These are phyloP conservation scores for Cinclus mexicanus DNA, from an alignment of 2,113 vertebrate genomes.

Conservation along the genomic window DNA sequence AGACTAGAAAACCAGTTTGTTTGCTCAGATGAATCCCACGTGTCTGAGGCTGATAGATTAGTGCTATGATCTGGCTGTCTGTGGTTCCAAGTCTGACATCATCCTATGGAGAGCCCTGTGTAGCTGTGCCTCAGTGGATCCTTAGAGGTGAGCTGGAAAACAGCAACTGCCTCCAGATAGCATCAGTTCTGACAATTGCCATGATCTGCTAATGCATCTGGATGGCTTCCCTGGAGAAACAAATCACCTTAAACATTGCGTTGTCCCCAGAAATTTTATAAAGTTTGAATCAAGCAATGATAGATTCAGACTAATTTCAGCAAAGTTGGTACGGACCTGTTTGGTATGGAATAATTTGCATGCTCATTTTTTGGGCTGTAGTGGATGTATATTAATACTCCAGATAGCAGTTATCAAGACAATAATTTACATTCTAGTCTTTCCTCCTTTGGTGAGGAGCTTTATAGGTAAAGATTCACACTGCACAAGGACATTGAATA, in stretches of 20 bases:
- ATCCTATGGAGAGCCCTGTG: not conserved
- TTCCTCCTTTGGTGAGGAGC: not conserved
- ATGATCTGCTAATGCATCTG: not conserved
- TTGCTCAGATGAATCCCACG: constrained; percentile 45
- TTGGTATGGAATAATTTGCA: not conserved
- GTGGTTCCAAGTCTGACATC: constrained; percentile 13
- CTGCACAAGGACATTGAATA: constrained; percentile 1
- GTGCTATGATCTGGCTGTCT: not conserved
- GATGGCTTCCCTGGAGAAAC: not conserved
- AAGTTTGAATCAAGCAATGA: not conserved
- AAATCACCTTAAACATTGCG: not conserved
- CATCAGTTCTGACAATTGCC: not conserved
- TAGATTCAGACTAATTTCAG: not conserved
- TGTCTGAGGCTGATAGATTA: constrained; percentile 31
- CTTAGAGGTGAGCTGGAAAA: not conserved
- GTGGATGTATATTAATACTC: not conserved
- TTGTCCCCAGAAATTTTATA: not conserved
- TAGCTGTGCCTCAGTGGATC: not conserved
- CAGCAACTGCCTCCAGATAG: not conserved
- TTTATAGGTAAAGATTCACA: not conserved
- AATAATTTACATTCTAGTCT: constrained; percentile 26
- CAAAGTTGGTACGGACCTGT: not conserved
- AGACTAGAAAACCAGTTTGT: constrained; percentile 54
- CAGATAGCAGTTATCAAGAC: not conserved
- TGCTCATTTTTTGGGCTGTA: not conserved